Base-by-base conservation (phyloP, 2,888 invertebrate genomes). In the Eupeodes luniger region DNA sequence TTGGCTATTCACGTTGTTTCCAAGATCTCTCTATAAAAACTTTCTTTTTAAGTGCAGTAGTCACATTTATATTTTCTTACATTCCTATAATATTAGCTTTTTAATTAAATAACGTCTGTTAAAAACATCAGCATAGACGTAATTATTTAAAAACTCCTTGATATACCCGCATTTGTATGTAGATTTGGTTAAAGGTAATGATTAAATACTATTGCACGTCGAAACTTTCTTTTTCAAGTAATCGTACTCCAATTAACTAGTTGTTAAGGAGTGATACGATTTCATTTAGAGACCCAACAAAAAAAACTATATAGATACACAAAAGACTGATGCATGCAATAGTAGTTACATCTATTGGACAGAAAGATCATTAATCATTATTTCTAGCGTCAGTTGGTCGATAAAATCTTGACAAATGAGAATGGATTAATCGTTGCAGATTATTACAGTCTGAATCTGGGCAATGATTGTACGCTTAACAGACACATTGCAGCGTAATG, bases 351-450 rank as follows among this genome's bases (percentile, higher is more conserved):
- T 78, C 85, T 66, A 78, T 79, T 69, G 78, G 3, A 27, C 3
- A 79, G n/a, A 40, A 16, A 62, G 64, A 1, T 51, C 75, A 86
- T 86, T 86, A 86, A 86, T 86, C 82, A 86, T 82, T 79, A 78
- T 79, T 86, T 82, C 78, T 70, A 82, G 86, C 79, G 82, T 75
- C 85, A 75, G 85, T 64, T 76, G 75, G 36, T 59, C 75, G 86
- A 86, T 86, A 75, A 79, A 76, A 86, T 82, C 82, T 82, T 86
- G 82, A 86, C 82, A 86, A 86, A 86, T 86, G 79, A 86, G 86
- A 86, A 82, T 79, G 79, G 83, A 86, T 82, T 82, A 75, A 86
- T 79, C 82, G 79, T 53, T 78, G 51, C 70, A 70, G 82, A 78
- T 40, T 64, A 86, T 74, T 74, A 82, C 27, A 40, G 6, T 7